phyloP scores from a whole-genome alignment of 2,113 vertebrate species.

The Neogobius melanostomus region DNA sequence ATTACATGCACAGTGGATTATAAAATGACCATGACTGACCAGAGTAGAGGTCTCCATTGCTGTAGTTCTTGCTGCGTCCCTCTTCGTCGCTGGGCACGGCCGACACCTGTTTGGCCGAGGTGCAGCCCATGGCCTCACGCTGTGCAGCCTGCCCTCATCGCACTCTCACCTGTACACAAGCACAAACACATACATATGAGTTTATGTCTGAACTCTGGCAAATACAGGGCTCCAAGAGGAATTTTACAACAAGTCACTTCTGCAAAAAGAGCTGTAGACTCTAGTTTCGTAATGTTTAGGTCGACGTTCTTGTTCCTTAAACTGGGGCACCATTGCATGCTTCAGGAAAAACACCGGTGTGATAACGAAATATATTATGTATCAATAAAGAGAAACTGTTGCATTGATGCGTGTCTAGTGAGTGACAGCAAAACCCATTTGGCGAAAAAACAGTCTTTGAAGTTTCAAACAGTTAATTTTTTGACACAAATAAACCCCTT shows the following conservation, averaged over 20 bases:
- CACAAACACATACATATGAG: slow-evolving; percentile 12
- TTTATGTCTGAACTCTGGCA: neutral
- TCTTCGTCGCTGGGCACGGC: slow-evolving; percentile 98
- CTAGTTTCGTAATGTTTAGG: neutral
- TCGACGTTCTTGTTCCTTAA: slow-evolving; percentile 2
- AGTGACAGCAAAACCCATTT: too few relatives aligned
- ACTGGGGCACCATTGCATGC: neutral
- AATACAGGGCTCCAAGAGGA: neutral
- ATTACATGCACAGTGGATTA: too few relatives aligned
- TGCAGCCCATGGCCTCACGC: slow-evolving; percentile 99
- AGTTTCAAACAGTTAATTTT: neutral
- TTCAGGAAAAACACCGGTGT: neutral
- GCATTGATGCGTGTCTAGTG: too few relatives aligned
- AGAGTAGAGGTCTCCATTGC: slow-evolving; percentile 96
- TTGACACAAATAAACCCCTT: too few relatives aligned
- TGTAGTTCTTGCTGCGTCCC: slow-evolving; percentile 95
- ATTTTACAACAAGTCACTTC: slow-evolving; percentile 8
- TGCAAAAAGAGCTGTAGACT: neutral
- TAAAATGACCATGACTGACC: slow-evolving; percentile 78
- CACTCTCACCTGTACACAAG: slow-evolving; percentile 69
- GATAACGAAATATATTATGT: neutral
- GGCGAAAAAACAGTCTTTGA: neutral
- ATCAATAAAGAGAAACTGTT: too few relatives aligned
- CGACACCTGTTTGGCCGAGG: slow-evolving; percentile 99
- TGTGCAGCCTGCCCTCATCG: slow-evolving; percentile 87